These are phyloP conservation scores for Litocranius walleri DNA, from an alignment of 2,113 vertebrate genomes.

Conservation along the genomic window DNA sequence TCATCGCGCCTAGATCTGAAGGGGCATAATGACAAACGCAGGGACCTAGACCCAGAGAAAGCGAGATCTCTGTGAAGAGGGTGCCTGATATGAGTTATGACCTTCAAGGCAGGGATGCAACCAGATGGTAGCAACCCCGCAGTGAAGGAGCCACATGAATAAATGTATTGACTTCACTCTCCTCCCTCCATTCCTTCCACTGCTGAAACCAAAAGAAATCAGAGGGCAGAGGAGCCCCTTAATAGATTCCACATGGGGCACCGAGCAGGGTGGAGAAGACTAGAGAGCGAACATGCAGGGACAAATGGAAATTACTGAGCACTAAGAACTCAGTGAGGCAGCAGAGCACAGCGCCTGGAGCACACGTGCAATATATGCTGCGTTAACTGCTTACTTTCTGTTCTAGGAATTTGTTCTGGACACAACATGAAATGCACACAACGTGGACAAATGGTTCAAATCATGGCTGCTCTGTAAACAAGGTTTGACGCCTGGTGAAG, in stretches of 20 bases:
- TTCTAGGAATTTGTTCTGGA: not conserved
- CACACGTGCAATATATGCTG: accelerated
- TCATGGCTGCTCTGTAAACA: not conserved
- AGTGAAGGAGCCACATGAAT: not conserved
- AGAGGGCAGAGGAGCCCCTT: not conserved
- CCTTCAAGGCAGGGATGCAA: not conserved
- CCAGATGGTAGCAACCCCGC: not conserved
- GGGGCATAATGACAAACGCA: not conserved
- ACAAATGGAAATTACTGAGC: not conserved
- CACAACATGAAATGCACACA: not conserved
- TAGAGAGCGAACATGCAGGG: not conserved
- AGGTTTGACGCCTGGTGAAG: not conserved
- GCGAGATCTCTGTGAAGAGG: not conserved
- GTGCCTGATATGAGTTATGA: not conserved
- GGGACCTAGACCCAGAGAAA: not conserved
- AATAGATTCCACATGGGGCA: not conserved
- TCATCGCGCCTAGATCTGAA: not conserved
- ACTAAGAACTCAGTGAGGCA: not conserved
- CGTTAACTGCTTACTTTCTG: accelerated
- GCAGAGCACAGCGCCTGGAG: not conserved
- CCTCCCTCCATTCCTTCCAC: not conserved
- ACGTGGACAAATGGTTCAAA: not conserved
- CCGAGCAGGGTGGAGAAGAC: not conserved
- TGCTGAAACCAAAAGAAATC: not conserved
- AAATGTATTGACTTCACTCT: not conserved